Evolutionary conservation across 2,797 vertebrate species (phyloP), one percentile per base, ranked within the genome.

Genomic region (Botia kubotai): DNA sequence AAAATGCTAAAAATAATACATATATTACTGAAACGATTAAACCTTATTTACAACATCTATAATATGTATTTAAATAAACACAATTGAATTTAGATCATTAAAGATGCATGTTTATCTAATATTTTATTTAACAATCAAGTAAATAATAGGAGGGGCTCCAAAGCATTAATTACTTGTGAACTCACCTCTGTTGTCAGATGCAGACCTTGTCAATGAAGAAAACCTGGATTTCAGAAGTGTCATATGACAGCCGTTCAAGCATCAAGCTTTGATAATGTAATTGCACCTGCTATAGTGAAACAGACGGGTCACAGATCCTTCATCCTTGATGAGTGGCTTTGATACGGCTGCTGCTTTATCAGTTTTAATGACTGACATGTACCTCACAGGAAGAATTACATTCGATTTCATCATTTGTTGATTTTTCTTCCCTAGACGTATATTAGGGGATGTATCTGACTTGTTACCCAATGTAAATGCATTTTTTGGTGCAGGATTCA

Each of bases 171-270:
- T 62, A 29, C 12, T 29, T 2, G 2, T 62, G 23, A 33, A 33
- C 17, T 46, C 39, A 43, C 39, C 3, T 43, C 75, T 91, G 92
- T 93, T 94, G 90, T 92, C 84, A 91, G 87, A 91, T 91, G 93
- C 93, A 92, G 85, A 87, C 83, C 76, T 88, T 89, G 88, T 89
- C 84, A 88, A 93, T 92, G 91, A 73, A 46, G 43, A 8, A 93
- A 92, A 91, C 89, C 93, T 93, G 92, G 92, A 92, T 92, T 93
- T 92, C 88, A 88, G 91, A 92, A 90, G 88, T 89, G 89, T 94
- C 90, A 92, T 89, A 86, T 85, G 89, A 90, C 86, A 91, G 88
- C 87, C 83, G 87, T 86, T 79, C 87, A 87, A 82, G 86, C 85
- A 85, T 79, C 86, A 87, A 83, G 85, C 86, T 88, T 86, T 89